Base-by-base conservation (phyloP, 2,888 invertebrate species). In the Ornithoptera priamus region DNA sequence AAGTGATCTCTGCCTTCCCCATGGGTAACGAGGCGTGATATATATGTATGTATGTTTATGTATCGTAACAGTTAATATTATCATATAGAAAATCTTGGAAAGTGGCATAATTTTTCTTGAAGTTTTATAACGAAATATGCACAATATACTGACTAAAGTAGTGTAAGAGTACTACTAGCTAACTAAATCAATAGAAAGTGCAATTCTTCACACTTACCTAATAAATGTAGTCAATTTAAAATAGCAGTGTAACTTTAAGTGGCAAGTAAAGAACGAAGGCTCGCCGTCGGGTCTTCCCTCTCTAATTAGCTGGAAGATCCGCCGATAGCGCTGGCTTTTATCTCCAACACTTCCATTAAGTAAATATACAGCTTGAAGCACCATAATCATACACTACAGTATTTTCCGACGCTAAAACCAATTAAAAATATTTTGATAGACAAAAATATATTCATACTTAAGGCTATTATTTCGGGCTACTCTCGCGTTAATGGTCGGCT, bases 351-450 rank as follows among this genome's bases (percentile, higher is more conserved):
- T 87, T 92, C 92, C 92, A 92, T 92, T 92, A 92, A 88, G 86
- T 89, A 92, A 92, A 92, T 92, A 92, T 89, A 92, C 92, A 90
- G 87, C 88, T 90, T 85, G 86, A 82, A 84, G 81, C 80, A 74
- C 80, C 74, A 77, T 92, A 92, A 92, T 90, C 84, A 91, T 78
- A 90, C 84, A 87, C 85, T 86, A 86, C 87, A 86, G 79, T 87
- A 87, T 89, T 88, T 89, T 87, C 80, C 85, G 85, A 85, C 86
- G 84, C 83, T 82, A 85, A 87, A 89, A 87, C 82, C 87, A 89
- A 91, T 90, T 92, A 88, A 90, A 90, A 90, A 91, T 85, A 90
- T 90, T 92, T 90, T 90, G 88, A 90, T 90, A 90, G 91, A 90
- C 89, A 90, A 89, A 87, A 88, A 85, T 84, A 84, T 85, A 84